These are phyloP conservation scores for Cephus rjabovi DNA, from an alignment of 2,888 invertebrate genomes.

Conservation along the genomic window DNA sequence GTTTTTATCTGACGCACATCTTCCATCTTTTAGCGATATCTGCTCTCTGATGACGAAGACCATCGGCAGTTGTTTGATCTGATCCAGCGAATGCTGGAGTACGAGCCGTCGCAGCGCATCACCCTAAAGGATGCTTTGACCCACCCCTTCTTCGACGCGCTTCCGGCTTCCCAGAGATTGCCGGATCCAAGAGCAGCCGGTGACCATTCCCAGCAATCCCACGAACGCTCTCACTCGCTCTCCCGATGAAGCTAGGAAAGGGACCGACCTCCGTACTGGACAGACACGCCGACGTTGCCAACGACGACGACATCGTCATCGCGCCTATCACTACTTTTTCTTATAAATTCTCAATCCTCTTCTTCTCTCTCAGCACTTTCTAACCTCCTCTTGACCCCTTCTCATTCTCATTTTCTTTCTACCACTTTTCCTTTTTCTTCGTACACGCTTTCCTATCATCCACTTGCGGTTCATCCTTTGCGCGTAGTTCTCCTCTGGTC, in stretches of 20 bases:
- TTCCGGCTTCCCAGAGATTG: constrained; percentile 82
- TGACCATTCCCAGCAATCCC: constrained; percentile 68
- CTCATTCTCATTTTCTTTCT: background rate
- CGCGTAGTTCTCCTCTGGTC: too few relatives aligned
- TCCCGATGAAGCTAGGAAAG: constrained; percentile 75
- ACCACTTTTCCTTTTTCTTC: background rate
- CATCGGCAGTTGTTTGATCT: constrained; percentile 95
- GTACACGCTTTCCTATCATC: too few relatives aligned
- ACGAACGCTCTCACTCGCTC: constrained; percentile 78
- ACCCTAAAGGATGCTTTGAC: constrained; percentile 87
- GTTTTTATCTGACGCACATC: background rate
- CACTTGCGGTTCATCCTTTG: too few relatives aligned
- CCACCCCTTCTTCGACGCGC: constrained; percentile 93
- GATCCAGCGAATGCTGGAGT: constrained; percentile 95
- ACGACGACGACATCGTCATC: background rate
- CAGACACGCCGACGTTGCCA: constrained; percentile 37
- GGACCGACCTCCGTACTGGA: constrained; percentile 58
- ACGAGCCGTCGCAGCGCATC: constrained; percentile 93
- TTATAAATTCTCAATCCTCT: too few relatives aligned
- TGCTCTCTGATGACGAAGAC: constrained; percentile 88
- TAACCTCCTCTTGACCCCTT: background rate
- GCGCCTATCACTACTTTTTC: background rate
- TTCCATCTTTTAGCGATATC: constrained; percentile 79
- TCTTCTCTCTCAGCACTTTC: too few relatives aligned
- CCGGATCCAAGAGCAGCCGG: constrained; percentile 69